phyloP scores from a whole-genome alignment of 2,797 vertebrate species.

The Pyrocephalus nanus region DNA sequence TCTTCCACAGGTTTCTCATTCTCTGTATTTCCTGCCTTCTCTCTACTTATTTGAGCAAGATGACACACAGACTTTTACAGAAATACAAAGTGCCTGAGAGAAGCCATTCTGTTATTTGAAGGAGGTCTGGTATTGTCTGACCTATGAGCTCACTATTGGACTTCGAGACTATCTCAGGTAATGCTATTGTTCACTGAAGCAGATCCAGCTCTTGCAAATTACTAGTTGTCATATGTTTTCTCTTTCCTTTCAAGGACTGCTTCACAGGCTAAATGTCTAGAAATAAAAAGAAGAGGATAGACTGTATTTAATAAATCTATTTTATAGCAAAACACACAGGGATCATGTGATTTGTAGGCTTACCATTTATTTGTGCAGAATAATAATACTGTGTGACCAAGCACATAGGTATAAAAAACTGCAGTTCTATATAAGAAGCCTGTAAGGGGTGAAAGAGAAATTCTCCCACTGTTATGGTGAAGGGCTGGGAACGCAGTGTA shows the following conservation, averaged over 20 bases:
- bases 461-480: not conserved
- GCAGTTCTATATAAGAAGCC: not conserved
- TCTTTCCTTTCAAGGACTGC: slow-evolving; percentile 59
- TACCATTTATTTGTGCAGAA: slow-evolving; percentile 1
- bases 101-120: slow-evolving; percentile 23
- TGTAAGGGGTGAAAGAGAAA: not conserved
- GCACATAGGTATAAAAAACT: not conserved
- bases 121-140: slow-evolving; percentile 32
- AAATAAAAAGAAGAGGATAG: slow-evolving; percentile 67
- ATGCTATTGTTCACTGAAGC: slow-evolving; percentile 68
- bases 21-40: not conserved
- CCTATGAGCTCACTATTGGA: slow-evolving; percentile 52
- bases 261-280: slow-evolving; percentile 64
- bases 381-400: slow-evolving; percentile 32
- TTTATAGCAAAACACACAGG: slow-evolving; percentile 48
- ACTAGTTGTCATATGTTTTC: slow-evolving; percentile 58
- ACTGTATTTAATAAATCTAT: slow-evolving; percentile 69
- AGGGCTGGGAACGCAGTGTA: not conserved
- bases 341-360: slow-evolving; percentile 37
- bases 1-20: slow-evolving; percentile 21
- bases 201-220: slow-evolving; percentile 67
- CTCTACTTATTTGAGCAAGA: not conserved
- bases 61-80: not conserved
- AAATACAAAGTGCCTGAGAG: slow-evolving; percentile 28
- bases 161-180: slow-evolving; percentile 44